phyloP scores from a whole-genome alignment of 2,888 invertebrate species.

The Drosophila borborema region DNA sequence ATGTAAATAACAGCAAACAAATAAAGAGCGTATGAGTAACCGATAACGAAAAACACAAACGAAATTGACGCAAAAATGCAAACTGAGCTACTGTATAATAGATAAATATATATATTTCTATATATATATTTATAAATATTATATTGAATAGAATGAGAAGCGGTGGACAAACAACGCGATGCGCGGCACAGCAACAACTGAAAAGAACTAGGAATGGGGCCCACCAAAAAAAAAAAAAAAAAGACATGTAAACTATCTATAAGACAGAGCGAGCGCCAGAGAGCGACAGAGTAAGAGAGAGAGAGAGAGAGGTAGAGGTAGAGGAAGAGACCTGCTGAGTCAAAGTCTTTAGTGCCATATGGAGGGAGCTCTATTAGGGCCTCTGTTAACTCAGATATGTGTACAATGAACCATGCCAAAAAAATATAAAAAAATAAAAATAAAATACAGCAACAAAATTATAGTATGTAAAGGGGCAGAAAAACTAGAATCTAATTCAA shows the following conservation, averaged over 20 bases:
- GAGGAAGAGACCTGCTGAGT: slow-evolving; percentile 30
- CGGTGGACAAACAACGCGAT: slow-evolving; percentile 59
- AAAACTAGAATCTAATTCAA: slow-evolving; percentile 64
- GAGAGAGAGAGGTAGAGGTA: slow-evolving; percentile 14
- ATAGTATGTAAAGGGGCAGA: slow-evolving; percentile 37
- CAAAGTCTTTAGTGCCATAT: slow-evolving; percentile 54
- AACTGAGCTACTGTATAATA: slow-evolving; percentile 17
- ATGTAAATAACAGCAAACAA: slow-evolving; percentile 25
- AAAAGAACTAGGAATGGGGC: slow-evolving; percentile 54
- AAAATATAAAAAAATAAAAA: background rate
- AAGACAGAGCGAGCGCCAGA: slow-evolving; percentile 20
- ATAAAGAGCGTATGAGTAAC: slow-evolving; percentile 22
- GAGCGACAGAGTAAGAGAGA: slow-evolving; percentile 7
- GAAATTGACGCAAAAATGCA: slow-evolving; percentile 29
- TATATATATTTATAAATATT: background rate
- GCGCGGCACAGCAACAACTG: slow-evolving; percentile 64
- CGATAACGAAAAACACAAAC: slow-evolving; percentile 24
- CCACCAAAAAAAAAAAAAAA: slow-evolving; percentile 30
- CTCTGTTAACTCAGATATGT: slow-evolving; percentile 32
- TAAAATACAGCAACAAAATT: slow-evolving; percentile 20
- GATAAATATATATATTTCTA: slow-evolving; percentile 11
- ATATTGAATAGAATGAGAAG: slow-evolving; percentile 28
- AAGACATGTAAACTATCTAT: slow-evolving; percentile 36
- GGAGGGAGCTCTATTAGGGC: slow-evolving; percentile 40
- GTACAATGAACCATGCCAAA: slow-evolving; percentile 80